A percentile compares a stretch with the other conserved stretches of the same genome.
These are phyloP conservation scores for Anhinga anhinga DNA, from an alignment of 2,113 vertebrate species.

Conservation along the genomic window DNA sequence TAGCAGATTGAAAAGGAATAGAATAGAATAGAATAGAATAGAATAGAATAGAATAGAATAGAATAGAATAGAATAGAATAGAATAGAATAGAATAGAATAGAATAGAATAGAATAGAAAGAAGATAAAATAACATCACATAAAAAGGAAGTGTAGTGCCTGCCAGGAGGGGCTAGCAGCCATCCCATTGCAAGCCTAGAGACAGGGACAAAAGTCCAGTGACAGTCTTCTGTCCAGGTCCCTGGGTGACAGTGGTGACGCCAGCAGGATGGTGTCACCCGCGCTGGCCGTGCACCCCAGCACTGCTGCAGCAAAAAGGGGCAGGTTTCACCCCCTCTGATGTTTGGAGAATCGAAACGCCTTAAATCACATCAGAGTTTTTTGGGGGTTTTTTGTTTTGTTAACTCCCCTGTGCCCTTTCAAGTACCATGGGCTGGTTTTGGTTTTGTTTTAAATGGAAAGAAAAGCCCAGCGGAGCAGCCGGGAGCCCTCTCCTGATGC, in stretches of 20 bases:
- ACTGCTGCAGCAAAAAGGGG: neutral
- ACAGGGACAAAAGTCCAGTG: neutral
- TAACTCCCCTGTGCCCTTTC: slow-evolving; percentile 19
- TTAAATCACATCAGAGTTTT: slow-evolving; percentile 8
- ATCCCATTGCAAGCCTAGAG: neutral
- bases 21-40: neutral
- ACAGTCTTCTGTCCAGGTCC: neutral
- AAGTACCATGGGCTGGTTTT: neutral
- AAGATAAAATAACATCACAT: too few species aligned
- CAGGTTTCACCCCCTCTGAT: slow-evolving; percentile 53
- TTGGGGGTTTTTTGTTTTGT: neutral
- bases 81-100: too few species aligned
- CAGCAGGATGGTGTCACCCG: neutral
- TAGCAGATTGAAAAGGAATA: neutral
- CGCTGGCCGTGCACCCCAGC: neutral
- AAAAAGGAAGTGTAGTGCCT: neutral
- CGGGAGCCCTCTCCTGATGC: neutral
- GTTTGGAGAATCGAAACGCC: slow-evolving; percentile 25
- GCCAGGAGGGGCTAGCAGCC: neutral
- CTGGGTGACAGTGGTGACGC: neutral
- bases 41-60: fast-evolving
- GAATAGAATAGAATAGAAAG: neutral
- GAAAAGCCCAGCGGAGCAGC: neutral
- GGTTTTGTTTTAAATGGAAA: neutral
- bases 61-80: neutral